Base-by-base conservation (phyloP, 2,888 invertebrate genomes). In the Scaeva pyrastri region DNA sequence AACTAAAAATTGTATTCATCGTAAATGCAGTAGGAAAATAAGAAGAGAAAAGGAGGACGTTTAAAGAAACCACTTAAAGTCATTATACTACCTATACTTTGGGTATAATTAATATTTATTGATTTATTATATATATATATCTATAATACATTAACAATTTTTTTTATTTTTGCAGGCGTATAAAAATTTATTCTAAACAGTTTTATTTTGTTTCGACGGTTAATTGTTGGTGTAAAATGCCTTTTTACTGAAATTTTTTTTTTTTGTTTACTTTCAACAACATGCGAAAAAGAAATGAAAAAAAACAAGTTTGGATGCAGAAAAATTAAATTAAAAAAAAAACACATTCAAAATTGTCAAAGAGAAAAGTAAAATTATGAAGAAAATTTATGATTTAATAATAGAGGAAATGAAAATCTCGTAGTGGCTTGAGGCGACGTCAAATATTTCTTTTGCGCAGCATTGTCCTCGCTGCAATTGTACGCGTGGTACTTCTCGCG, bases 21-120 rank as follows among this genome's bases (percentile, higher is more conserved):
- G 66, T 84, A 75, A 84, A 79, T 79, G 75, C 48, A 79, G 41
- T 75, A 58, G 76, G 76, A 85, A 80, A 85, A 62, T 58, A 56
- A 52, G 41, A 60, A 68, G 66, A 68, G 31, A 50, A 62, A 68
- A 84, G 26, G 71, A 58, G 62, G 62, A 68, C 16, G 66, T 48
- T 48, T 48, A 81, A 85, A 52, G 64, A 85, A 85, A 60, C 71
- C 75, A 85, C 71, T 55, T 68, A 36, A 71, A 66, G 43, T 76
- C 60, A 85, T 80, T 76, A 76, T 60, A 80, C 76, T 85, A 85
- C 72, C 85, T 85, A 85, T 41, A 64, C 48, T 81, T 60, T 76
- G 76, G 80, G 21, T 68, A 68, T 16, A 68, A 52, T 68, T 68
- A 52, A 52, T 66, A 36, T 48, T 19, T 66, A 66, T 55, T 31